A percentile compares a stretch with the other conserved stretches of the same genome.
Conservation (phyloP, 2,797 vertebrate genomes). For the Phylloscopus collybita region DNA sequence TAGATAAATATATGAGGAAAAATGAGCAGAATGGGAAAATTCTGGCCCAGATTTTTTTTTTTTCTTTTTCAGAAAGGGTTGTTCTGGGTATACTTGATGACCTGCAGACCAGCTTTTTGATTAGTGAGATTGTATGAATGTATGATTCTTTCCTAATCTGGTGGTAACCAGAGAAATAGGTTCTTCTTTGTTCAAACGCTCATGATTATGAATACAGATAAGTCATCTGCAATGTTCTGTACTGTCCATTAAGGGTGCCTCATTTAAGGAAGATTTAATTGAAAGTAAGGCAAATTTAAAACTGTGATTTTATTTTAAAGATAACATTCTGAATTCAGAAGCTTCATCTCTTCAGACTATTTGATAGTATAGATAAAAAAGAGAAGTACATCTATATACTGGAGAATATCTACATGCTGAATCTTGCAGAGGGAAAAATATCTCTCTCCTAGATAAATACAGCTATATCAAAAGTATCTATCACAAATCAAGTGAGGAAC, state of each 20-base stretch:
- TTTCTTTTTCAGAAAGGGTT: background rate
- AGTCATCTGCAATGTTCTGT: background rate
- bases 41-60: background rate
- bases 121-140: background rate
- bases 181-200: background rate
- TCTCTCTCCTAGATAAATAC: conserved; percentile 34
- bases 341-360: background rate
- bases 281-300: background rate
- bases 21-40: background rate
- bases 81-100: background rate
- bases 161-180: background rate
- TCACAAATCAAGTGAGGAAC: conserved; percentile 55
- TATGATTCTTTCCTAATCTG: background rate
- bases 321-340: background rate
- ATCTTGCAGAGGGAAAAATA: conserved; percentile 7
- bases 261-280: background rate
- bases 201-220: background rate
- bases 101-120: background rate
- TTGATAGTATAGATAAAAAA: background rate
- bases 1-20: background rate
- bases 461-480: conserved; percentile 28
- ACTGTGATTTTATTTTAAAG: background rate
- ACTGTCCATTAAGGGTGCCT: background rate
- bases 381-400: background rate
- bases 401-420: background rate